phyloP scores from a whole-genome alignment of 2,797 vertebrate genomes.

The Danionella dracula region DNA sequence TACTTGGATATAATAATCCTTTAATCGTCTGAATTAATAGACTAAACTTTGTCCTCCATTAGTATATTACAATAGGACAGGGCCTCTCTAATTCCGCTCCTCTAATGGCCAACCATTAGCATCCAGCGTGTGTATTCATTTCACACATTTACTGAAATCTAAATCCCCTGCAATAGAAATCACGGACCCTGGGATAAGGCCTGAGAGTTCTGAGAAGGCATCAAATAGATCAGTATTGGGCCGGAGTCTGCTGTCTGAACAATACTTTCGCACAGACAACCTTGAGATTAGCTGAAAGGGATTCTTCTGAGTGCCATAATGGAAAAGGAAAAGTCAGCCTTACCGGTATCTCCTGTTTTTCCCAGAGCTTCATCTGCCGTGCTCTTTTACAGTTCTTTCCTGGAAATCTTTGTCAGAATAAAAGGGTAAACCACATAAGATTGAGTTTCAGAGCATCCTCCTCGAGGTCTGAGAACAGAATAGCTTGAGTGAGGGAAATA shows the following conservation, averaged over 20 bases:
- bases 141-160: slow-evolving; percentile 46
- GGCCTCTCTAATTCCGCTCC: slow-evolving; percentile 19
- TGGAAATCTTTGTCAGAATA: slow-evolving; percentile 6
- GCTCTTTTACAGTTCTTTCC: slow-evolving; percentile 53
- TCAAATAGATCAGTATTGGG: slow-evolving; percentile 40
- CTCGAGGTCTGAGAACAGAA: slow-evolving; percentile 5
- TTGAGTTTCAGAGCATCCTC: slow-evolving; percentile 44
- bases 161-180: slow-evolving; percentile 37
- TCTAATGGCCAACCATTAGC: slow-evolving; percentile 29
- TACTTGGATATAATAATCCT: neutral
- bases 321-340: slow-evolving; percentile 27
- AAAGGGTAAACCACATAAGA: slow-evolving; percentile 49
- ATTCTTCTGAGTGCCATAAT: slow-evolving; percentile 53
- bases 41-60: slow-evolving; percentile 17
- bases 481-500: neutral
- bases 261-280: slow-evolving; percentile 54
- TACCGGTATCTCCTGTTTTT: slow-evolving; percentile 52
- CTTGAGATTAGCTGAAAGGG: slow-evolving; percentile 39
- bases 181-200: slow-evolving; percentile 24
- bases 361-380: slow-evolving; percentile 44
- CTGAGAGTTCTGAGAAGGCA: slow-evolving; percentile 51
- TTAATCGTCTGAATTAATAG: slow-evolving; percentile 9
- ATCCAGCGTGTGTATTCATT: slow-evolving; percentile 28
- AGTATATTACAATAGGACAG: slow-evolving; percentile 18
- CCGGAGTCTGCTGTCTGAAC: slow-evolving; percentile 28